Evolutionary conservation across 92 coral and sea anemone species (phyloP).

Genomic region (Micromussa lordhowensis): DNA sequence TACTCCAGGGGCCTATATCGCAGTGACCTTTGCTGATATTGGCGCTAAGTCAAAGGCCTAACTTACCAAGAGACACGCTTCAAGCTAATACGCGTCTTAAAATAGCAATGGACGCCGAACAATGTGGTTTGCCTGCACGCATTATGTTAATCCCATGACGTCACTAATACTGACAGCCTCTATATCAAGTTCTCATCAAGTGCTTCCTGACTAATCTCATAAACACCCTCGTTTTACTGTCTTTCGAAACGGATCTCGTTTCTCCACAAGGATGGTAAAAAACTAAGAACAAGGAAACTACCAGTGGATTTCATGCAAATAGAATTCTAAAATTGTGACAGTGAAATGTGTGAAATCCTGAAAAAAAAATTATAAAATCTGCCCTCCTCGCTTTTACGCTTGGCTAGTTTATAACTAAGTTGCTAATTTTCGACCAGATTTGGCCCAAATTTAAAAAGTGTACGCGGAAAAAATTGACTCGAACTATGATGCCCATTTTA

Average conservation of each 20-base stretch:
- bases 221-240: background rate
- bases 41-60: conserved; percentile 51
- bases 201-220: background rate
- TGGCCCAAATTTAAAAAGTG: no score
- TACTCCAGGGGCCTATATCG: conserved; percentile 11
- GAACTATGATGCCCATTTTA: no score
- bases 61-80: conserved; percentile 14
- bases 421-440: no score
- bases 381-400: no score
- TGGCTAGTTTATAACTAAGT: no score
- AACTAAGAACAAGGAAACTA: background rate
- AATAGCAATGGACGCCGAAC: conserved; percentile 43
- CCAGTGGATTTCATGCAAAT: background rate
- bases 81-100: conserved; percentile 47
- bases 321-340: background rate
- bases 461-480: no score
- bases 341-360: background rate
- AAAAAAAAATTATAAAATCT: background rate
- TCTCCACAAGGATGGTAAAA: background rate
- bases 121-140: conserved; percentile 27
- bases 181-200: conserved; percentile 14
- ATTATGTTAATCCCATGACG: conserved; percentile 57
- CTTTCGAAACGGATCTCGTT: background rate
- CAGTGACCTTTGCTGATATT: conserved; percentile 42
- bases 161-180: conserved; percentile 24